These are phyloP conservation scores for Scleropages formosus DNA, from an alignment of 2,797 vertebrate species.

Conservation along the genomic window DNA sequence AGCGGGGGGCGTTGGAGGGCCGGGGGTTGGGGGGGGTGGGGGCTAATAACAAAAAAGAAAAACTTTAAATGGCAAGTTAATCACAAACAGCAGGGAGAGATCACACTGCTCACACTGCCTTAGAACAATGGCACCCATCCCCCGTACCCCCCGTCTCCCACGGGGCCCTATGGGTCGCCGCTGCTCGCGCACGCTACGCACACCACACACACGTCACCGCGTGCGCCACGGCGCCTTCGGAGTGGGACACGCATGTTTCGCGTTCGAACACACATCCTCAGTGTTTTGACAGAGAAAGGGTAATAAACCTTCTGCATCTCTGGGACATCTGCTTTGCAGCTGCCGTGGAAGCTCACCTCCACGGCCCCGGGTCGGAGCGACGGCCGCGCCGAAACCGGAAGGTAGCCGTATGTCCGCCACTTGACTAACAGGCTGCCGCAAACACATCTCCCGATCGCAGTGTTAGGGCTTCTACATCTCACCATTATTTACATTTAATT, in stretches of 20 bases:
- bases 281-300: not conserved
- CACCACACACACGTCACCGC: slow-evolving; percentile 33
- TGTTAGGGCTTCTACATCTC: too few relatives aligned
- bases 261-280: slow-evolving; percentile 33
- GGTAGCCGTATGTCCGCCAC: not conserved
- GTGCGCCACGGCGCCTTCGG: slow-evolving; percentile 4
- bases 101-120: slow-evolving; percentile 67
- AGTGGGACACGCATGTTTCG: slow-evolving; percentile 36
- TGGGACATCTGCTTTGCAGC: not conserved
- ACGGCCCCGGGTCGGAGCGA: not conserved
- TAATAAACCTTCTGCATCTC: not conserved
- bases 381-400: not conserved
- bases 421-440: not conserved
- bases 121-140: slow-evolving; percentile 56
- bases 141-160: slow-evolving; percentile 47
- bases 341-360: not conserved
- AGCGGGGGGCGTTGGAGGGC: slow-evolving; percentile 52
- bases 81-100: slow-evolving; percentile 74
- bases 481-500: too few relatives aligned
- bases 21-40: slow-evolving; percentile 48
- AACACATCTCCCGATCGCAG: not conserved
- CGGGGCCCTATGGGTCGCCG: slow-evolving; percentile 45
- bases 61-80: slow-evolving; percentile 74
- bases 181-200: slow-evolving; percentile 38
- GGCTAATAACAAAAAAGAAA: slow-evolving; percentile 63